Conservation (phyloP, 2,888 invertebrate species). For the Melitaea athalia region DNA sequence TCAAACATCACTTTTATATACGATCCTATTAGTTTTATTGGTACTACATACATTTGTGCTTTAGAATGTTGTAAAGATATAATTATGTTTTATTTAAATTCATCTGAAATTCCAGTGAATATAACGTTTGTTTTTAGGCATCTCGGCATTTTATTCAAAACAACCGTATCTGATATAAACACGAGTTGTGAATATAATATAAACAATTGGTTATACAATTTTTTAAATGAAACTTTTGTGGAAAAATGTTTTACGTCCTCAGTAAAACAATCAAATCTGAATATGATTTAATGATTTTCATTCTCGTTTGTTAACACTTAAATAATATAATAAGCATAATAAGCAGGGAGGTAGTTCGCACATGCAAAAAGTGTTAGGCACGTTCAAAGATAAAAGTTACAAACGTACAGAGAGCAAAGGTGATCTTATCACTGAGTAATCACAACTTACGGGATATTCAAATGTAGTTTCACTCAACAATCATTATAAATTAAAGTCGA, state of each 20-base stretch:
- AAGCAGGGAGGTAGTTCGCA: too few species aligned
- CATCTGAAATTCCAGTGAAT: neutral
- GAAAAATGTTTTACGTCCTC: neutral
- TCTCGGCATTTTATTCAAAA: neutral
- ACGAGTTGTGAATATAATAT: neutral
- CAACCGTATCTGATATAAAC: neutral
- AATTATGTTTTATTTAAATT: neutral
- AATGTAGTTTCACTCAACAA: neutral
- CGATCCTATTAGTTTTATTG: neutral
- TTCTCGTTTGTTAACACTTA: too few species aligned
- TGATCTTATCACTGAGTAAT: neutral
- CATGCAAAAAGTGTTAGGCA: too few species aligned
- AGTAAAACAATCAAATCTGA: too few species aligned
- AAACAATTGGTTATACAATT: neutral
- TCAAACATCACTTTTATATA: too few species aligned
- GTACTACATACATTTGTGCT: too few species aligned
- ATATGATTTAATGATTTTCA: too few species aligned
- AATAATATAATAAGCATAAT: too few species aligned
- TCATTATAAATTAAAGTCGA: too few species aligned
- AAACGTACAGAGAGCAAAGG: too few species aligned
- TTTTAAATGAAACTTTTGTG: neutral
- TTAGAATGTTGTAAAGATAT: neutral
- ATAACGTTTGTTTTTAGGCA: neutral
- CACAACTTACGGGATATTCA: neutral
- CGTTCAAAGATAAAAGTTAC: too few species aligned